phyloP scores from a whole-genome alignment of 2,888 invertebrate genomes.

The Taphrorychus bicolor region DNA sequence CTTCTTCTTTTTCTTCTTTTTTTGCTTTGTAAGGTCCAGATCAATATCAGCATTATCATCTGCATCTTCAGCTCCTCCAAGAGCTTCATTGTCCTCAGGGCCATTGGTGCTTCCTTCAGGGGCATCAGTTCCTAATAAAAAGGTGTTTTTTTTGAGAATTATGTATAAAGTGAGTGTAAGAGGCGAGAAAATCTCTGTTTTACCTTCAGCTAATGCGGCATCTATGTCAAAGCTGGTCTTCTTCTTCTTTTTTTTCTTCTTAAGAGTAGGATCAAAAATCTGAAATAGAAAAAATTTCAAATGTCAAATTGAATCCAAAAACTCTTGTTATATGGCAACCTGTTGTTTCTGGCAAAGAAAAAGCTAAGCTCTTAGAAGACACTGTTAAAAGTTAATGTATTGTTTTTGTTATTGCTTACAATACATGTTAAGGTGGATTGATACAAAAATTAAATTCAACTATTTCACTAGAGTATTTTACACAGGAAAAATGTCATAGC shows the following conservation, averaged over 20 bases:
- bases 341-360: background rate
- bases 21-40: constrained; percentile 88
- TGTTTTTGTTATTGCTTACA: too few relatives aligned
- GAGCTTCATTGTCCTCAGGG: constrained; percentile 61
- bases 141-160: background rate
- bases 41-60: constrained; percentile 79
- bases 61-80: constrained; percentile 59
- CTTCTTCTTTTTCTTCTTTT: constrained; percentile 89
- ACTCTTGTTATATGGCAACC: background rate
- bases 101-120: constrained; percentile 52
- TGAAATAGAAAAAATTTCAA: constrained; percentile 49
- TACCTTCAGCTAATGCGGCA: constrained; percentile 74
- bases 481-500: too few relatives aligned
- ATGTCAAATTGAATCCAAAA: background rate
- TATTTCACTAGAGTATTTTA: too few relatives aligned
- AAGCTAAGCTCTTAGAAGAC: too few relatives aligned
- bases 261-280: constrained; percentile 88
- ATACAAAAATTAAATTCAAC: too few relatives aligned
- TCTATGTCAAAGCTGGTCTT: constrained; percentile 94
- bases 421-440: too few relatives aligned
- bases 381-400: too few relatives aligned
- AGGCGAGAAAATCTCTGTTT: background rate
- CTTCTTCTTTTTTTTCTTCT: constrained; percentile 97
- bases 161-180: background rate
- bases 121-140: constrained; percentile 26